Conservation (phyloP, 2,113 vertebrate genomes). For the Manacus vitellinus region DNA sequence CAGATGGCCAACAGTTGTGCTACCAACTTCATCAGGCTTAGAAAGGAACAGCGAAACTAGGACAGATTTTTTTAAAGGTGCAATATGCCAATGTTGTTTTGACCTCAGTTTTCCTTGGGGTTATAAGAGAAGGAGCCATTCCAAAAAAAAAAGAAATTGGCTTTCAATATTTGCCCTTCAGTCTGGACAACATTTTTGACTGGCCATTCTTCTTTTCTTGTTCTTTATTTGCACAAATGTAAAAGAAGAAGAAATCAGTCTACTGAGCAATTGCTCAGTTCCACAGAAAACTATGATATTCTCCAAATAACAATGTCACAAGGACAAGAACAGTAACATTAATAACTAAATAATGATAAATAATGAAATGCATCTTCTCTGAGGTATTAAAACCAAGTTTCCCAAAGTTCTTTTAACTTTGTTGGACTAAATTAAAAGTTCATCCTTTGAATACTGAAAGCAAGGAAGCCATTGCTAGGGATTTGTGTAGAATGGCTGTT, state of each 20-base stretch:
- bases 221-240: not conserved
- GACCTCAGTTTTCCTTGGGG: not conserved
- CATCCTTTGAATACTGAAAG: not conserved
- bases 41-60: not conserved
- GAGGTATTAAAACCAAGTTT: not conserved
- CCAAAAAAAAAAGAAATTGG: not conserved
- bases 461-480: not conserved
- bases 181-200: not conserved
- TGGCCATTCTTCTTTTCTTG: not conserved
- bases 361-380: not conserved
- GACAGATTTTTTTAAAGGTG: not conserved
- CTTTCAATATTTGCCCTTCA: not conserved
- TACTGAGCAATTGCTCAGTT: not conserved
- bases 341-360: not conserved
- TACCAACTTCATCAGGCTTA: not conserved
- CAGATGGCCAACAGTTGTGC: not conserved
- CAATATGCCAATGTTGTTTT: not conserved
- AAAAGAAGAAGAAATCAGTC: not conserved
- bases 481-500: not conserved
- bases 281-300: not conserved
- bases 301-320: not conserved
- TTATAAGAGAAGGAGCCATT: not conserved
- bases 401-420: not conserved
- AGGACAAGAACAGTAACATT: not conserved
- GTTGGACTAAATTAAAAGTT: not conserved